A percentile compares a stretch with the other conserved stretches of the same genome.
phyloP scores from a whole-genome alignment of 37 sponge, comb jelly and placozoan genomes.

The Halisarca cf. caerulea region DNA sequence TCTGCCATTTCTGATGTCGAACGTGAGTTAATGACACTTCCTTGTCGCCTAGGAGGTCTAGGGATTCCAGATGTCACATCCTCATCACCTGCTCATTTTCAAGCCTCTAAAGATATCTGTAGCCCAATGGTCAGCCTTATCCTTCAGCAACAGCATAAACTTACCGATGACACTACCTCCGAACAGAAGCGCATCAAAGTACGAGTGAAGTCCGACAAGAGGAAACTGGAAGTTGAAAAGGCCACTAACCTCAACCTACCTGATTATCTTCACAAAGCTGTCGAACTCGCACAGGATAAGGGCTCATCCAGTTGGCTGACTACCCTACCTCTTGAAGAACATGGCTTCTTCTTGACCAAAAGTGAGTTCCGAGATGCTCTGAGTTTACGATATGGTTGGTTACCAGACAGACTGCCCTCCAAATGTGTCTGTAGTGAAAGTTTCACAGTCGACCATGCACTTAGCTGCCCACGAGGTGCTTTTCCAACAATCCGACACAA shows the following conservation, averaged over 20 bases:
- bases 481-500: slow-evolving; percentile 18
- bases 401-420: background rate
- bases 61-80: background rate
- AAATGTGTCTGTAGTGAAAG: slow-evolving; percentile 7
- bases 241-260: background rate
- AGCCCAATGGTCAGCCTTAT: background rate
- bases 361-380: slow-evolving; percentile 7
- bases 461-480: slow-evolving; percentile 1
- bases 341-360: background rate
- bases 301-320: slow-evolving; percentile 17
- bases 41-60: background rate
- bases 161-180: background rate
- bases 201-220: background rate
- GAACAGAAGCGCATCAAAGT: background rate
- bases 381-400: background rate
- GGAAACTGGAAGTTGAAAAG: background rate
- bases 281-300: background rate
- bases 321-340: slow-evolving; percentile 10
- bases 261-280: background rate
- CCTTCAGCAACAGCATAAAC: background rate
- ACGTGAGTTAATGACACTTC: background rate
- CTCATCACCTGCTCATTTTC: background rate
- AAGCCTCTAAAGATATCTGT: background rate
- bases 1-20: background rate
- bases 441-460: slow-evolving; percentile 9